Percentiles rank a stretch among this genome's conserved stretches.
These are phyloP conservation scores for Sitta europaea DNA, from an alignment of 2,113 vertebrate species.

Conservation along the genomic window DNA sequence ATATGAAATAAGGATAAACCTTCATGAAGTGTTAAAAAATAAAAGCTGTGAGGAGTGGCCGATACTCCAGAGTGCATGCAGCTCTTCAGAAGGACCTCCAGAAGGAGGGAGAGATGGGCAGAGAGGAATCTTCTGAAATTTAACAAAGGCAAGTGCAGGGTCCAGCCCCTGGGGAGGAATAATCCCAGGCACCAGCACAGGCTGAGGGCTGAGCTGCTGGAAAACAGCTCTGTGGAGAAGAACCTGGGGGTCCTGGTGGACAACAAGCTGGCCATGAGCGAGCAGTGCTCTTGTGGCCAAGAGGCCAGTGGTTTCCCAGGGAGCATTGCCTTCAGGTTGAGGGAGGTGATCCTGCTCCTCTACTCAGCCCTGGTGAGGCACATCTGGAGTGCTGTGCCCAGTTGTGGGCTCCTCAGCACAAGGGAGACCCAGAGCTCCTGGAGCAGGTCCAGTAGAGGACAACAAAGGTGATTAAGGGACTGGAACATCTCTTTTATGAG, in stretches of 20 bases:
- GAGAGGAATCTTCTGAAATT: not conserved
- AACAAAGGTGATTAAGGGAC: not conserved
- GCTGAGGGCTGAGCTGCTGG: not conserved
- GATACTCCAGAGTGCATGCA: accelerated
- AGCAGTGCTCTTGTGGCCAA: not conserved
- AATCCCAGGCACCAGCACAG: accelerated
- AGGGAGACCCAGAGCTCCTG: accelerated
- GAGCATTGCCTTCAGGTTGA: accelerated
- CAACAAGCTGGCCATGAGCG: not conserved
- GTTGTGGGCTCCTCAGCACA: not conserved
- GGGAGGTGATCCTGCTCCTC: not conserved
- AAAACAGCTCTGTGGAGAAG: not conserved
- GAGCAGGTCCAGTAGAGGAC: not conserved
- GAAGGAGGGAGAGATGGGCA: accelerated
- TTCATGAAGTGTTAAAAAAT: not conserved
- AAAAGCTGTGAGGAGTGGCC: not conserved
- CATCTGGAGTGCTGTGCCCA: not conserved
- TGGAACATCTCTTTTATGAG: not conserved
- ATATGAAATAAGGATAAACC: not conserved
- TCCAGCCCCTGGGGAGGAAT: not conserved
- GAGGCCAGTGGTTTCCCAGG: not conserved
- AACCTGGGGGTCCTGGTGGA: not conserved
- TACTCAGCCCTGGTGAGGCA: not conserved
- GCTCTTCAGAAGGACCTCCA: not conserved
- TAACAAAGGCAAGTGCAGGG: not conserved